These are phyloP conservation scores for Drosophila phalerata DNA, from an alignment of 2,888 invertebrate genomes.

Conservation along the genomic window DNA sequence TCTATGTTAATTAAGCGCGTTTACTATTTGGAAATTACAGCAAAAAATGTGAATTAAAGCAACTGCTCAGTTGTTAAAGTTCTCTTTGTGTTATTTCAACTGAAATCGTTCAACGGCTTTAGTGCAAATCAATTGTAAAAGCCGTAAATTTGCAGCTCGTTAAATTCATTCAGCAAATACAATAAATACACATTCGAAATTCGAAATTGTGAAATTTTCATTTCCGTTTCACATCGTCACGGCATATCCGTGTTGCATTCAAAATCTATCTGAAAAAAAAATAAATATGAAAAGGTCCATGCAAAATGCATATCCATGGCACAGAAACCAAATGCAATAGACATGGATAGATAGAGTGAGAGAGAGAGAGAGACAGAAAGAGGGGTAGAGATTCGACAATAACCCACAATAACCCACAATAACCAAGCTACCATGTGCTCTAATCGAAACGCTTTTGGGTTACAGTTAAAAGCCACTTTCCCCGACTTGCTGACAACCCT, in stretches of 20 bases:
- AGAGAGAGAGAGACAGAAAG: neutral
- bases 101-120: slow-evolving; percentile 1
- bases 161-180: slow-evolving; percentile 28
- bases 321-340: slow-evolving; percentile 7
- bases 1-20: neutral
- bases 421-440: neutral
- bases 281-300: neutral
- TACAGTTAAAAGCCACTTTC: slow-evolving; percentile 38
- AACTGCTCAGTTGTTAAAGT: neutral
- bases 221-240: slow-evolving; percentile 41
- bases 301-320: slow-evolving; percentile 28
- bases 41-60: neutral
- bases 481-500: neutral
- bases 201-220: slow-evolving; percentile 36
- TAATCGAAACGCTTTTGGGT: slow-evolving; percentile 32
- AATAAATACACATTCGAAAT: slow-evolving; percentile 12
- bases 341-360: neutral
- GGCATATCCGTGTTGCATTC: slow-evolving; percentile 3
- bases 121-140: slow-evolving; percentile 15
- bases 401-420: slow-evolving; percentile 20
- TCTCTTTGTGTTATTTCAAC: neutral
- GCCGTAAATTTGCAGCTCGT: slow-evolving; percentile 17
- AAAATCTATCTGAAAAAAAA: neutral
- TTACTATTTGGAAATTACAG: neutral
- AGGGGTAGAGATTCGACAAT: slow-evolving; percentile 10